Base-by-base conservation (phyloP, 2,113 vertebrate genomes). In the Nothoprocta pentlandii region DNA sequence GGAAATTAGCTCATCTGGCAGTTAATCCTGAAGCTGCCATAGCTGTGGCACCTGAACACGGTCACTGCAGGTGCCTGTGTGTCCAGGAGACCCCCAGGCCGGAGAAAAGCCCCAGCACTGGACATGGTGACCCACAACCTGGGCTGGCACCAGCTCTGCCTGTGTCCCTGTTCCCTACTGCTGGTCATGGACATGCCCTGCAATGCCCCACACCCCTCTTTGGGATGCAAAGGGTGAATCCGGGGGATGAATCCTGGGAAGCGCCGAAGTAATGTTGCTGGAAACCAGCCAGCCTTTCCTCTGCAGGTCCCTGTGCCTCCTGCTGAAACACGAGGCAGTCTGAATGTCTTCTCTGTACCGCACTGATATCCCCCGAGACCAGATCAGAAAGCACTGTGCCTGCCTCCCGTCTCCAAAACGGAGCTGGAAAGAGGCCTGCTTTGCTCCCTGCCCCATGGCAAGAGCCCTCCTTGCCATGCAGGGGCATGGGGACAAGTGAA, bases 371-470 rank as follows among this genome's bases (percentile, higher is more conserved):
- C 4, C 11, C 16, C 5, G 49, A 74, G 47, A 56, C n/a, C 32
- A 15, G 6, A 12, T 34, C 74, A 13, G 56, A 20, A 63, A 51
- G 41, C 54, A 54, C 80, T 28, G 20, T 63, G 2, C 32, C 54
- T 46, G 28, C 23, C 58, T 23, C 49, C 49, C 36, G 22, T 20
- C 49, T 32, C 67, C 68, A 63, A 47, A 32, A 13, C 4, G 42
- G 4, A 39, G 39, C 3, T 21, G 20, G 28, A 13, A 89, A n/a
- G 13, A 71, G 64, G 23, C 10, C 39, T 49, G 20, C 26, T 23
- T 39, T 32, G 39, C 41, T 61, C 20, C 19, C 44, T n/a, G 13
- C 5, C 0, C 20, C 1, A 0, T 22, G 32, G 8, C 12, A 36
- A 46, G 46, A 66, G 19, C 25, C 12, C 36, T 42, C 30, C 13